These are phyloP conservation scores for Suillia variegata DNA, from an alignment of 2,888 invertebrate species.

Conservation along the genomic window DNA sequence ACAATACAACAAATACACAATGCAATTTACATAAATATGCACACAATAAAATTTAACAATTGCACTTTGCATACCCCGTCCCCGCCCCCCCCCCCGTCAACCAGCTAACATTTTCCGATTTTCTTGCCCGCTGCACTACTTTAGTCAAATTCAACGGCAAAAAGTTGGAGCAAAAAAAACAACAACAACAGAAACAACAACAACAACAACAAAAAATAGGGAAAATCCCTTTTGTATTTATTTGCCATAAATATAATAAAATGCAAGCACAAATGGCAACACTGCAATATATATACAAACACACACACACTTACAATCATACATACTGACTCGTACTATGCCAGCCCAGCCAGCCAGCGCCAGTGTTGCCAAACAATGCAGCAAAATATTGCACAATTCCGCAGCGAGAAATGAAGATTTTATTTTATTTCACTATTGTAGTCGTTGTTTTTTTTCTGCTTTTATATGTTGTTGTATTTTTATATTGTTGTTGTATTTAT, in stretches of 20 bases:
- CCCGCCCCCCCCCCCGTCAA: too few relatives aligned
- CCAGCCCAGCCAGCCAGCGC: too few relatives aligned
- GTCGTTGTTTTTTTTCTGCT: too few relatives aligned
- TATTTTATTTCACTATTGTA: too few relatives aligned
- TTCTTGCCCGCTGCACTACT: neutral
- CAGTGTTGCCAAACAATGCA: constrained; percentile 4
- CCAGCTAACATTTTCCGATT: too few relatives aligned
- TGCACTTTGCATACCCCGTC: neutral
- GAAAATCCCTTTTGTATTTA: neutral
- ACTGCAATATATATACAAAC: too few relatives aligned
- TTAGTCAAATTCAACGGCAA: neutral
- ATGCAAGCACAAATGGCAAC: neutral
- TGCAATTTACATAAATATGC: constrained; percentile 1
- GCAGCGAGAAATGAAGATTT: neutral
- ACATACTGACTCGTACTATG: too few relatives aligned
- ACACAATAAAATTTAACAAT: constrained; percentile 1
- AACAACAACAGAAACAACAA: too few relatives aligned
- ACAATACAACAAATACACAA: neutral
- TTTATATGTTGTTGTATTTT: neutral
- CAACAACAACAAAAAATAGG: too few relatives aligned
- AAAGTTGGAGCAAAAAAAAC: neutral
- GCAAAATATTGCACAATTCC: constrained; percentile 1
- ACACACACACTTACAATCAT: too few relatives aligned
- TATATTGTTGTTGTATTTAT: neutral
- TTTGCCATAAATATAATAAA: neutral